Evolutionary conservation across 2,797 vertebrate genomes (phyloP).

Genomic region (Oreochromis grahami): DNA sequence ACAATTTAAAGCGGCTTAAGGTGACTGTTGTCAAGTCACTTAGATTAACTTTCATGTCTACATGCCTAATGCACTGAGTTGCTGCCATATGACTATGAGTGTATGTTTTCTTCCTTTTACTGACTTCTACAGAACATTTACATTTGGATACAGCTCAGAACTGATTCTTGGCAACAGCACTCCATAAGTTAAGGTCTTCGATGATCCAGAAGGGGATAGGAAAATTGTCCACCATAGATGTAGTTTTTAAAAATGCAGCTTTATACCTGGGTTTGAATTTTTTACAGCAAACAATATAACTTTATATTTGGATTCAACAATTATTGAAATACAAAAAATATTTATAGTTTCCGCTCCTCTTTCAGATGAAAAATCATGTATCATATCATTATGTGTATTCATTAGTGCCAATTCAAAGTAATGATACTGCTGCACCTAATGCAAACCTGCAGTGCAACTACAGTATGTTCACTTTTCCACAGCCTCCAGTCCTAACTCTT

Average conservation of each 20-base stretch:
- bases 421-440: neutral
- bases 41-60: neutral
- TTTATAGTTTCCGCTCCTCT: neutral
- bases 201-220: neutral
- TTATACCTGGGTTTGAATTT: neutral
- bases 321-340: neutral
- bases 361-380: neutral
- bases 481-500: neutral
- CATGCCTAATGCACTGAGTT: accelerated
- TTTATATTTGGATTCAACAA: neutral
- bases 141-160: neutral
- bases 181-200: neutral
- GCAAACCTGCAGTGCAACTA: neutral
- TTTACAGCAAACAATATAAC: neutral
- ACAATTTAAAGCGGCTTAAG: neutral
- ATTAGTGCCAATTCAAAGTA: neutral
- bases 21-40: neutral
- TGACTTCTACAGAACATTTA: neutral
- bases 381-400: neutral
- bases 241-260: neutral
- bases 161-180: neutral
- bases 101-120: neutral
- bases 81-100: neutral
- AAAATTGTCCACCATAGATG: neutral
- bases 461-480: neutral